phyloP scores from a whole-genome alignment of 2,797 vertebrate genomes.

The Chaetophractus vellerosus region DNA sequence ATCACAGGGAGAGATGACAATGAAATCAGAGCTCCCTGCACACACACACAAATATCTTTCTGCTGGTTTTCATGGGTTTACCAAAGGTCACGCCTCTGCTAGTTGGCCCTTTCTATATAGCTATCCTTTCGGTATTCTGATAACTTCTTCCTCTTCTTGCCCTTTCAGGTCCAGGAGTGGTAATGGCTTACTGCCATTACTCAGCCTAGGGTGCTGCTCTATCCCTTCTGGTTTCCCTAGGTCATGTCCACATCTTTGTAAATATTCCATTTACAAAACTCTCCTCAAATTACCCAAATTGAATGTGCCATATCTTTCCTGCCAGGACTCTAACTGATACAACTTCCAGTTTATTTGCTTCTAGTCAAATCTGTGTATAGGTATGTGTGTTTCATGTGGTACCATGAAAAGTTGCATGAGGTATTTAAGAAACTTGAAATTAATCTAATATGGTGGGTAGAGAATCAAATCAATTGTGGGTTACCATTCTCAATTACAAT shows the following conservation, averaged over 20 bases:
- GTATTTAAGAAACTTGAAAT: conserved; percentile 54
- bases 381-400: neutral
- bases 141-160: neutral
- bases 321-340: neutral
- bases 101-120: neutral
- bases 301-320: neutral
- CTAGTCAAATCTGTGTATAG: conserved; percentile 1
- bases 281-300: conserved; percentile 29
- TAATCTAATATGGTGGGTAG: neutral
- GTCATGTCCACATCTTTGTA: neutral
- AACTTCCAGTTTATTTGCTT: conserved; percentile 39
- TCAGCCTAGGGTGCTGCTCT: neutral
- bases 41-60: neutral
- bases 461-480: neutral
- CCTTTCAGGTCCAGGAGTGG: neutral
- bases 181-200: neutral
- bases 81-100: neutral
- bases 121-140: neutral
- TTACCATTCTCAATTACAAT: conserved; percentile 29
- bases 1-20: neutral
- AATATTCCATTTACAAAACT: neutral
- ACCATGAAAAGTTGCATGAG: conserved; percentile 42
- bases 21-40: neutral
- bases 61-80: neutral
- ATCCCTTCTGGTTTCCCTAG: neutral